Evolutionary conservation across 2,888 invertebrate genomes (phyloP), one percentile per base, ranked within the genome.

Genomic region (Blastobasis adustella): DNA sequence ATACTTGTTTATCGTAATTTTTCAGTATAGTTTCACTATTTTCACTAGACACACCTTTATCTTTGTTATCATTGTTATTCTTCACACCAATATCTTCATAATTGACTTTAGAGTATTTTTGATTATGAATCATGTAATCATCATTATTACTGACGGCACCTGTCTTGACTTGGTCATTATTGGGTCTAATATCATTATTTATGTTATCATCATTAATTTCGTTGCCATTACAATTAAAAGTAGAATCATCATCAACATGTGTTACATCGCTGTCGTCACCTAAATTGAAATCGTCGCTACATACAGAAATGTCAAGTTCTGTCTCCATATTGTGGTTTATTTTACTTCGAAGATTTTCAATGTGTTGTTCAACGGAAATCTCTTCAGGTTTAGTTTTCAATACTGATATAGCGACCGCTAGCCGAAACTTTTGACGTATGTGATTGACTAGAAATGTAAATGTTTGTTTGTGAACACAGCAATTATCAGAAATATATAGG

Each of bases 211-310:
- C 5, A 47, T 10, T n/a, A 23, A 37, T n/a, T 10, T 58, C 23
- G 23, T 23, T 23, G 23, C 3, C 23, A 23, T 23, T 2, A 23
- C 23, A 23, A 23, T 23, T 3, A 23, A 23, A 23, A 23, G 1
- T 23, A 46, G 46, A 51, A 56, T 10, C 10, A 5, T 46, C 47
- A 52, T 49, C 23, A 54, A 48, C 46, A 37, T 43, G 49, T 48
- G 44, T 48, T 42, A 54, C 52, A 52, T 53, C 50, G 42, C 52
- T 50, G 51, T 59, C 54, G 48, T 63, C 63, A n/a, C 66, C 61
- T 7, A 73, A 54, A 4, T 66, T 50, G 45, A 82, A 82, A 49
- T 81, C 82, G 4, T 78, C 74, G 54, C 77, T 81, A 49, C 68
- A 68, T 0, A 76, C 39, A 6, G 65, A 73, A 6, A 65, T 52